Conservation (phyloP, 2,797 vertebrate species). For the Acestrorhynchus altus region DNA sequence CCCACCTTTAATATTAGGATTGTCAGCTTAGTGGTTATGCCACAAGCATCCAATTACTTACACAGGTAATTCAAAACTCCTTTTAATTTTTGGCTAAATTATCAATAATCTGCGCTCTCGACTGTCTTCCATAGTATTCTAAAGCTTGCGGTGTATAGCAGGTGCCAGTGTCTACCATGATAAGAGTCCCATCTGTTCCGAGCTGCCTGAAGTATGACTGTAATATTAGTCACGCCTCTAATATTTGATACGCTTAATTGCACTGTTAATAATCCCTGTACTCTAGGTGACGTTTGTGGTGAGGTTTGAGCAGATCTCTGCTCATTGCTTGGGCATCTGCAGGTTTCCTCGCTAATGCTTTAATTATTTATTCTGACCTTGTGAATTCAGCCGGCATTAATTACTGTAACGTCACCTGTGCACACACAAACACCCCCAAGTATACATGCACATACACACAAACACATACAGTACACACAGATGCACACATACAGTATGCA, state of each 20-base stretch:
- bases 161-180: conserved; percentile 41
- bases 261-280: conserved; percentile 44
- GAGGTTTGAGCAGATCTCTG: conserved; percentile 27
- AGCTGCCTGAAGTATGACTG: conserved; percentile 46
- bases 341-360: conserved; percentile 37
- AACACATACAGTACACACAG: neutral
- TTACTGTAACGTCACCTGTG: conserved; percentile 21
- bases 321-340: conserved; percentile 20
- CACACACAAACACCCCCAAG: neutral
- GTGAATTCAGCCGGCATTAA: conserved; percentile 10
- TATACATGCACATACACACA: conserved; percentile 3
- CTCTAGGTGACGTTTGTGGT: conserved; percentile 39
- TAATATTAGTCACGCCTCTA: conserved; percentile 45
- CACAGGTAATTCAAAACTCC: conserved; percentile 3
- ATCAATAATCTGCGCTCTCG: conserved; percentile 2
- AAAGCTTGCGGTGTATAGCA: conserved; percentile 33
- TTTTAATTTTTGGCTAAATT: neutral
- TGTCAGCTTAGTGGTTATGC: conserved; percentile 7
- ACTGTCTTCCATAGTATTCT: conserved; percentile 30
- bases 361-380: conserved; percentile 40
- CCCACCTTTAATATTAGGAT: conserved; percentile 67
- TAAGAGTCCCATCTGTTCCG: conserved; percentile 52
- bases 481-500: neutral
- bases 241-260: conserved; percentile 54
- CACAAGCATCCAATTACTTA: conserved; percentile 9